Evolutionary conservation across 2,888 invertebrate species (phyloP), one percentile per base, ranked within the genome.

Genomic region (Drosophila ustulata): DNA sequence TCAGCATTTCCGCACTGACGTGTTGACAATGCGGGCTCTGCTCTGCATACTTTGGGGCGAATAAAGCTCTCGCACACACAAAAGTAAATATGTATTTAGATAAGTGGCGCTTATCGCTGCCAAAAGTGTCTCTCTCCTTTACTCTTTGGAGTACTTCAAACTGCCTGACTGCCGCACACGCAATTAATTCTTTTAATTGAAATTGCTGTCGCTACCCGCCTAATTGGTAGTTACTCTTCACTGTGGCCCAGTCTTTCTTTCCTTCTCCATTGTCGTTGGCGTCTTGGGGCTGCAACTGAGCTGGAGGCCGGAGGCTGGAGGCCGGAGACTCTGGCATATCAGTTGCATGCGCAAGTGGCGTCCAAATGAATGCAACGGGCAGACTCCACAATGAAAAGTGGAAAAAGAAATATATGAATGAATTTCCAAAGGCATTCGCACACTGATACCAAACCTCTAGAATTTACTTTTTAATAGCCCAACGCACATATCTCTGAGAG

Each of bases 121-220:
- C 58, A 46, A 76, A 70, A 78, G 78, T 78, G 75, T 78, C 25
- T 18, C 1, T 18, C 18, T 45, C 63, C 30, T 34, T 32, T 9
- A 32, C 26, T 3, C 3, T 32, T 56, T 50, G 9, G 3, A 53
- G 55, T 39, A 43, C 82, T 84, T 78, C 65, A 87, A 87, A 66
- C 71, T 84, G 82, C 53, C 81, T 45, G 55, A 45, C 55, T 86
- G 85, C 70, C 73, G 88, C 80, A 79, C 80, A 88, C 75, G 78
- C 83, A 83, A 83, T 83, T 83, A 83, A 88, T 83, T 88, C 83
- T 57, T 86, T 88, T 86, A 83, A 88, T 86, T 83, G 88, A 82
- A 84, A 88, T 82, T 85, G 86, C 87, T 75, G 71, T 86, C 85
- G 77, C 80, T 84, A 86, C 63, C 88, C 88, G 83, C 75, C 88